Conservation (phyloP, 2,113 vertebrate species). For the Ahaetulla prasina region DNA sequence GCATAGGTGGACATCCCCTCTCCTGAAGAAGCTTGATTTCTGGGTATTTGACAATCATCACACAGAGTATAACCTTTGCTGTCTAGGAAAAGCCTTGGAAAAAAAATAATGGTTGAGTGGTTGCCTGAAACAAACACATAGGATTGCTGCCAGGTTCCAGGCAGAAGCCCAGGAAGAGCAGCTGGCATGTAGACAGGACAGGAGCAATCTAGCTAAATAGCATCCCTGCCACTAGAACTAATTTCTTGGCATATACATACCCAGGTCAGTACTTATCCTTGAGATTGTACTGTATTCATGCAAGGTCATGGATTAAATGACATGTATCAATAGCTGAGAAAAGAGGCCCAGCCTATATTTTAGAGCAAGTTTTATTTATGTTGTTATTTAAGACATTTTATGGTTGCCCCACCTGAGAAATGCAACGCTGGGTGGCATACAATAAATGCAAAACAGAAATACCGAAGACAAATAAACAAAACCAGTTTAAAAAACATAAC, state of each 20-base stretch:
- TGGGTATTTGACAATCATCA: background rate
- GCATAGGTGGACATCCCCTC: background rate
- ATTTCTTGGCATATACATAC: background rate
- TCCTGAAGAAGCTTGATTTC: background rate
- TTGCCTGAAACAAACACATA: background rate
- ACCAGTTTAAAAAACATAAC: background rate
- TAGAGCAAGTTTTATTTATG: background rate
- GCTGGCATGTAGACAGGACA: too few relatives aligned
- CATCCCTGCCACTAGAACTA: background rate
- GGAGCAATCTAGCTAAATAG: background rate
- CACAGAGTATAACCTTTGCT: background rate
- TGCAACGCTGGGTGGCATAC: background rate
- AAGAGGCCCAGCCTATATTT: background rate
- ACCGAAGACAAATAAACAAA: background rate
- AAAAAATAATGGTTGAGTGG: background rate
- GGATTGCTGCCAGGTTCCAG: background rate
- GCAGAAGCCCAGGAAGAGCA: background rate
- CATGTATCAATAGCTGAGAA: background rate
- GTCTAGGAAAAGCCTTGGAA: background rate
- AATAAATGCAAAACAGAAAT: background rate
- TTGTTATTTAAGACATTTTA: background rate
- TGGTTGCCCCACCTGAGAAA: background rate
- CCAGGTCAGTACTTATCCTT: background rate
- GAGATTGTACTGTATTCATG: background rate
- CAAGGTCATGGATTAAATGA: background rate